Evolutionary conservation across 2,888 invertebrate genomes (phyloP), one percentile per base, ranked within the genome.

Genomic region (Stenchaetothrips biformis): DNA sequence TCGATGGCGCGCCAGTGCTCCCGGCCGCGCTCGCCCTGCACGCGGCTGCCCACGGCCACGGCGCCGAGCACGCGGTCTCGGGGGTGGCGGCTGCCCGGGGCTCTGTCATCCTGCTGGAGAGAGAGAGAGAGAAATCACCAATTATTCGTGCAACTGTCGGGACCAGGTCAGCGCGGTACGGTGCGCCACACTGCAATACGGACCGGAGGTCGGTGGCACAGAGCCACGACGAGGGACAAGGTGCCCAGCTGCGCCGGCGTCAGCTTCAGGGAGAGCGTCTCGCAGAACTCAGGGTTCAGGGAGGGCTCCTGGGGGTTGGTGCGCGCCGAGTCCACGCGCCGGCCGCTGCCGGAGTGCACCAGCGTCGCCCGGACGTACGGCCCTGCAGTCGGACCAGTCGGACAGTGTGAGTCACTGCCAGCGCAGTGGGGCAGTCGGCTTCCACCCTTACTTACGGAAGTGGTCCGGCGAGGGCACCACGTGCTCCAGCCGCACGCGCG

Each of bases 231-330:
- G 82, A 88, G 87, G 81, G 87, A 86, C 16, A 87, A 85, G 7
- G 83, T 84, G 81, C 88, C 88, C 27, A 88, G 84, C 82, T 88
- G 87, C 81, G 85, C 83, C 59, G 83, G 84, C 47, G 85, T 84
- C 53, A 88, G 83, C 82, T 88, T 87, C 82, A 88, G 88, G 2
- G 87, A 87, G 16, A 88, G 83, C 2, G 87, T 87, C 82, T 88
- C 88, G 81, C 88, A 87, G 82, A 87, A 88, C 80, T 87, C 86
- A 4, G 87, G 86, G 18, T 86, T 85, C n/a, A 83, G 82, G 0
- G 84, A 84, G 2, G 84, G 85, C 7, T 81, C 82, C 25, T 86
- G 82, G 9, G 84, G 82, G 80, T 85, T 84, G 0, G 88, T 88
- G 83, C 86, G 88, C 79, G 86, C 87, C 83, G 87, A 87, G 78